Evolutionary conservation across 2,888 invertebrate species (phyloP).

Genomic region (Rhabditoides inermis): DNA sequence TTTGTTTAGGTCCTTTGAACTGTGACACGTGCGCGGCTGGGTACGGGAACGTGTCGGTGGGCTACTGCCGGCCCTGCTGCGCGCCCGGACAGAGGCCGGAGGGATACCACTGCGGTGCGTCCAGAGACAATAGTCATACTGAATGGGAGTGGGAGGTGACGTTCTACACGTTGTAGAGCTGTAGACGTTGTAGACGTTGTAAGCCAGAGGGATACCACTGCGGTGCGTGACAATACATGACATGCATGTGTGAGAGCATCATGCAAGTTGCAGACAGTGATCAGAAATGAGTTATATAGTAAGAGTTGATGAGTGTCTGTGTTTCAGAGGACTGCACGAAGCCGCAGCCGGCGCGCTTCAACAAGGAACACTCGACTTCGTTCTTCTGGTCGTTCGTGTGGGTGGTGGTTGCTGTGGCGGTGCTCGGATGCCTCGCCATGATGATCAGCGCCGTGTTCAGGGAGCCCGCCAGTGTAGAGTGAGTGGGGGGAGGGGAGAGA

Average conservation of each 20-base stretch:
- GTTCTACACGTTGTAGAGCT: too few species aligned
- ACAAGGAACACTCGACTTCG: slow-evolving; percentile 3
- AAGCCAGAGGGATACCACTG: too few species aligned
- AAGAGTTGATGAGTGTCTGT: background rate
- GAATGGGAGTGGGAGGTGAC: too few species aligned
- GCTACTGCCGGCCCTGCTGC: slow-evolving; percentile 49
- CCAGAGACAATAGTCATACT: too few species aligned
- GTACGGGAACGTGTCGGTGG: slow-evolving; percentile 41
- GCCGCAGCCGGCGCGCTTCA: slow-evolving; percentile 2
- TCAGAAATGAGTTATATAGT: too few species aligned
- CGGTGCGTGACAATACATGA: too few species aligned
- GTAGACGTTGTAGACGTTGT: too few species aligned
- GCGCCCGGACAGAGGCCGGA: slow-evolving; percentile 16
- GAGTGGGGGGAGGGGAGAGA: too few species aligned
- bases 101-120: slow-evolving; percentile 27
- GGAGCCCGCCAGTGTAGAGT: too few species aligned
- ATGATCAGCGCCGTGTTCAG: too few species aligned
- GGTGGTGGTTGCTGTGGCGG: slow-evolving; percentile 16
- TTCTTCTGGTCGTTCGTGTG: slow-evolving; percentile 14
- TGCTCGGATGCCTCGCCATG: slow-evolving; percentile 8
- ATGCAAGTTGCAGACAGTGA: too few species aligned
- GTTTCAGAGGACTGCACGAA: slow-evolving; percentile 32
- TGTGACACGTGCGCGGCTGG: slow-evolving; percentile 42
- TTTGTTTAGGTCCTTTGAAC: slow-evolving; percentile 31
- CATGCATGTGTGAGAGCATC: too few species aligned